These are phyloP conservation scores for Condylura cristata DNA, from an alignment of 2,113 vertebrate species.

Conservation along the genomic window DNA sequence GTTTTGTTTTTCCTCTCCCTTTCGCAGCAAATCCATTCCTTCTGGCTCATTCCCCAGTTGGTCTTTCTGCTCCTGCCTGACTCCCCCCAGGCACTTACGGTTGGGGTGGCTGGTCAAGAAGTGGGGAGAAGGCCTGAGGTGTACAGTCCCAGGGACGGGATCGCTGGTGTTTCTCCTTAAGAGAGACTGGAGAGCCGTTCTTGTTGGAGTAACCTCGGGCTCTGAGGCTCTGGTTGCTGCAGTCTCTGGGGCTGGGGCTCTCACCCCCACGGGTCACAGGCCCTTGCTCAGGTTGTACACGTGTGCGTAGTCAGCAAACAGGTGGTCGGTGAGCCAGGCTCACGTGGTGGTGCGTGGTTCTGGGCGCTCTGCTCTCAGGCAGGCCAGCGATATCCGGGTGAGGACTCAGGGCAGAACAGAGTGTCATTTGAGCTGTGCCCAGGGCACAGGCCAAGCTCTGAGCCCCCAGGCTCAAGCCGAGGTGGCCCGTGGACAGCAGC, in stretches of 20 bases:
- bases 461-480: neutral
- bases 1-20: constrained; percentile 38
- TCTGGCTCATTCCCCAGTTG: constrained; percentile 14
- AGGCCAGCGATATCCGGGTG: fast-evolving
- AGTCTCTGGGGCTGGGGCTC: neutral
- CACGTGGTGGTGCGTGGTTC: fast-evolving
- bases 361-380: fast-evolving
- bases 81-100: neutral
- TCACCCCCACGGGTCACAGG: neutral
- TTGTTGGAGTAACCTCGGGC: neutral
- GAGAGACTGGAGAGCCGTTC: neutral
- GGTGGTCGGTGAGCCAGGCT: fast-evolving
- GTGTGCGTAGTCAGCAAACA: fast-evolving
- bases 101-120: constrained; percentile 79
- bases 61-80: neutral
- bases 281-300: fast-evolving
- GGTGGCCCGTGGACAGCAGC: fast-evolving
- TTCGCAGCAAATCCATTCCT: constrained; percentile 59
- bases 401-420: neutral
- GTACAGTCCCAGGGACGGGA: neutral
- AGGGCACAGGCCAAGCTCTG: neutral
- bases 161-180: neutral
- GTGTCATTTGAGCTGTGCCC: no score
- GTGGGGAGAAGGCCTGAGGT: neutral
- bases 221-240: neutral